These are phyloP conservation scores for Druceiella hillmani DNA, from an alignment of 2,888 invertebrate genomes.

Conservation along the genomic window DNA sequence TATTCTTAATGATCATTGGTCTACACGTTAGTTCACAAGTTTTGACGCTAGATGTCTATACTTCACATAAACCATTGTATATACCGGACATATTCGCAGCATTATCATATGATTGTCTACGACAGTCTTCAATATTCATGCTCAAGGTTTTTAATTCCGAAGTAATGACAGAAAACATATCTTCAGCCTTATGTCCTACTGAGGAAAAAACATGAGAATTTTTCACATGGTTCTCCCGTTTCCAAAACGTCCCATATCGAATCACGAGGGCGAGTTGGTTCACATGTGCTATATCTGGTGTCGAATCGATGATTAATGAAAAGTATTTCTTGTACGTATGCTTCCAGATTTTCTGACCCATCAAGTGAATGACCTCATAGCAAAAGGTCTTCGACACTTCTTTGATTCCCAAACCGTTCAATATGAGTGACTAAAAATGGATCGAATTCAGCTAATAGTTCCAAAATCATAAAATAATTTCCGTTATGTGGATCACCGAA, in stretches of 20 bases:
- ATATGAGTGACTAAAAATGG: constrained; percentile 26
- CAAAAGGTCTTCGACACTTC: constrained; percentile 27
- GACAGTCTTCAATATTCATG: too few species aligned
- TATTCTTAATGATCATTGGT: too few species aligned
- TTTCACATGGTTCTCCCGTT: constrained; percentile 8
- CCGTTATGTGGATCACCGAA: constrained; percentile 23
- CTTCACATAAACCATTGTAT: too few species aligned
- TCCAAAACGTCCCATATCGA: constrained; percentile 19
- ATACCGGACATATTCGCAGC: constrained; percentile 20
- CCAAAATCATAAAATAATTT: constrained; percentile 26
- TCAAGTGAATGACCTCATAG: constrained; percentile 27
- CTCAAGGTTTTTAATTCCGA: too few species aligned
- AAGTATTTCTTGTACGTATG: constrained; percentile 21
- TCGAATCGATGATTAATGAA: constrained; percentile 26
- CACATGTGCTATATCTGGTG: constrained; percentile 21
- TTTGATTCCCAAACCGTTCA: constrained; percentile 24
- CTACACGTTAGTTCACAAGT: too few species aligned
- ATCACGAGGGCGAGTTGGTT: constrained; percentile 25
- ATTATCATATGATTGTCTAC: constrained; percentile 21
- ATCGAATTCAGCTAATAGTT: constrained; percentile 28
- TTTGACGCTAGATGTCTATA: too few species aligned
- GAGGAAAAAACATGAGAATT: constrained; percentile 21
- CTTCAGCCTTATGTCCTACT: constrained; percentile 16
- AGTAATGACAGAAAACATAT: constrained; percentile 10
- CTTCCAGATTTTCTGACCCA: constrained; percentile 24